phyloP scores from a whole-genome alignment of 2,113 vertebrate genomes.

The Hippocampus barbouri region DNA sequence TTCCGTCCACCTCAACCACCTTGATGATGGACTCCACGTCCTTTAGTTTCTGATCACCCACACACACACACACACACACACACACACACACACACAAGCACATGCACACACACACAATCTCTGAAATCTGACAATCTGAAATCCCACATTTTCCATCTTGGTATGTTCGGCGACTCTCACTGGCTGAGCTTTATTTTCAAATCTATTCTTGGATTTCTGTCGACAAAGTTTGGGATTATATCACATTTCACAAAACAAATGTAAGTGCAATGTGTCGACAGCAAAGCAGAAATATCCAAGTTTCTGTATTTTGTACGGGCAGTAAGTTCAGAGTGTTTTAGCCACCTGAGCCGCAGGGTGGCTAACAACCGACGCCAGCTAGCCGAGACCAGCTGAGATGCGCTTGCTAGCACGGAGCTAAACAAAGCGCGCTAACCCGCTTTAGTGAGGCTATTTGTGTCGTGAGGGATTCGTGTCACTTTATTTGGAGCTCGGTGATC shows the following conservation, averaged over 20 bases:
- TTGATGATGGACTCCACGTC: conserved; percentile 87
- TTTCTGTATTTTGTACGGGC: too few relatives aligned
- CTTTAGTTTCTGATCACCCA: conserved; percentile 81
- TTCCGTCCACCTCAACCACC: conserved; percentile 84
- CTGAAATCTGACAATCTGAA: too few relatives aligned
- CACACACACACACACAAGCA: not conserved
- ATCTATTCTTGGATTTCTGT: too few relatives aligned
- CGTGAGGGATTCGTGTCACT: not conserved
- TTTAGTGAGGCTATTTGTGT: not conserved
- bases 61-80: not conserved
- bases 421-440: not conserved
- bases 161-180: too few relatives aligned
- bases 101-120: not conserved
- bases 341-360: too few relatives aligned
- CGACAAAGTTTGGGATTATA: too few relatives aligned
- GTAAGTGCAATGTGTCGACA: too few relatives aligned
- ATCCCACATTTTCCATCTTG: too few relatives aligned
- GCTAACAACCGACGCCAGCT: not conserved
- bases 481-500: not conserved
- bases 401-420: not conserved
- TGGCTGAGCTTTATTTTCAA: too few relatives aligned
- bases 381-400: not conserved
- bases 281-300: too few relatives aligned
- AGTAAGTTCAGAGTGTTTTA: too few relatives aligned
- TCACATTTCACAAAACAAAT: too few relatives aligned